Evolutionary conservation across 2,888 invertebrate genomes (phyloP).

Genomic region (Micoletzkya japonica): DNA sequence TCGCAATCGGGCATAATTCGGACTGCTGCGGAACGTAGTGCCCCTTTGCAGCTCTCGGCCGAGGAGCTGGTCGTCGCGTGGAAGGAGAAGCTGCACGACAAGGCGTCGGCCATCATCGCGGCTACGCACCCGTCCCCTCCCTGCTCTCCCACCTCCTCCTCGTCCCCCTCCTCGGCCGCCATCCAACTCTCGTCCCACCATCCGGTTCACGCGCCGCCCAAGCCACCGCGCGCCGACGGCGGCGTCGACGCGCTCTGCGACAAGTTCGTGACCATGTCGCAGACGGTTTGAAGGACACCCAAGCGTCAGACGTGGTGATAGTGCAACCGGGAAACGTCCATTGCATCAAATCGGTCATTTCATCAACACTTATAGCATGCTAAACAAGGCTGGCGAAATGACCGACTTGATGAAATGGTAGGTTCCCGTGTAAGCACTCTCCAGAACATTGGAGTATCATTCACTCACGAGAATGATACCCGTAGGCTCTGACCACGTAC

Average conservation of each 20-base stretch:
- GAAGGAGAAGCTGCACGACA: conserved; percentile 49
- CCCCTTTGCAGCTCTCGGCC: conserved; percentile 41
- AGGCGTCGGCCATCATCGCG: conserved; percentile 29
- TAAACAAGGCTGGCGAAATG: too few species aligned
- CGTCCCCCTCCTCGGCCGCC: neutral
- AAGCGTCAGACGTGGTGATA: too few species aligned
- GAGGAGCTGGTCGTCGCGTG: conserved; percentile 51
- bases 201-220: conserved; percentile 9
- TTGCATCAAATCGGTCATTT: too few species aligned
- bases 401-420: too few species aligned
- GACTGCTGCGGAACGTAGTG: too few species aligned
- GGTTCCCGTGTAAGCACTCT: too few species aligned
- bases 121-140: neutral
- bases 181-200: neutral
- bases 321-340: too few species aligned
- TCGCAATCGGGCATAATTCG: too few species aligned
- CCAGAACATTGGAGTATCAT: too few species aligned
- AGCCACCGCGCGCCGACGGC: conserved; percentile 8
- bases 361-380: too few species aligned
- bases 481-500: too few species aligned
- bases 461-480: too few species aligned
- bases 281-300: conserved; percentile 40
- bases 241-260: conserved; percentile 26
- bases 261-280: conserved; percentile 53
- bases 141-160: neutral